These are phyloP conservation scores for Micrasema longulum DNA, from an alignment of 1,140 invertebrate species.

Conservation along the genomic window DNA sequence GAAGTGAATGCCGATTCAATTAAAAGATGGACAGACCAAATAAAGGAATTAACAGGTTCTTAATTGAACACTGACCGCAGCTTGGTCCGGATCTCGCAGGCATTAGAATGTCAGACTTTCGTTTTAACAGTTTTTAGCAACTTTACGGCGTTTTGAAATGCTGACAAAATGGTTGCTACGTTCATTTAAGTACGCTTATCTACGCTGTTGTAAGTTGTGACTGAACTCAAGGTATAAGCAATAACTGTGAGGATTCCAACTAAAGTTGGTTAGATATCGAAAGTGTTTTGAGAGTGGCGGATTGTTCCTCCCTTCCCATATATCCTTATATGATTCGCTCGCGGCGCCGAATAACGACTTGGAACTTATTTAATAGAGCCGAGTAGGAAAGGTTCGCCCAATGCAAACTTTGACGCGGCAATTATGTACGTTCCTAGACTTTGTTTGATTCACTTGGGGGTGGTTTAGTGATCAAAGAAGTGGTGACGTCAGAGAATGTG, in stretches of 20 bases:
- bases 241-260: slow-evolving; percentile 16
- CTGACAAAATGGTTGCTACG: no score
- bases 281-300: slow-evolving; percentile 27
- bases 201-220: background rate
- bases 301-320: slow-evolving; percentile 5
- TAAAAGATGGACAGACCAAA: no score
- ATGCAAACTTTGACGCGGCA: slow-evolving; percentile 40
- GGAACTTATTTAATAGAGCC: slow-evolving; percentile 50
- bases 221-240: background rate
- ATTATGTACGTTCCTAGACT: slow-evolving; percentile 46
- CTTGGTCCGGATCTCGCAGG: no score
- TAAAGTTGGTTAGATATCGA: slow-evolving; percentile 52
- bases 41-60: no score
- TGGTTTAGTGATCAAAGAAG: background rate
- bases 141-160: no score
- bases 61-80: no score
- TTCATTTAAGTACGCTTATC: no score
- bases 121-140: no score
- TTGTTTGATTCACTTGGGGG: slow-evolving; percentile 28
- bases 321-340: slow-evolving; percentile 17
- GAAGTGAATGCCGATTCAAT: no score
- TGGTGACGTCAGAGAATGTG: slow-evolving; percentile 10
- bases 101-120: no score
- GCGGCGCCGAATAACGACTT: slow-evolving; percentile 46
- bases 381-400: slow-evolving; percentile 14